Evolutionary conservation across 92 coral and sea anemone species (phyloP).

Genomic region (Palythoa heliodiscus): DNA sequence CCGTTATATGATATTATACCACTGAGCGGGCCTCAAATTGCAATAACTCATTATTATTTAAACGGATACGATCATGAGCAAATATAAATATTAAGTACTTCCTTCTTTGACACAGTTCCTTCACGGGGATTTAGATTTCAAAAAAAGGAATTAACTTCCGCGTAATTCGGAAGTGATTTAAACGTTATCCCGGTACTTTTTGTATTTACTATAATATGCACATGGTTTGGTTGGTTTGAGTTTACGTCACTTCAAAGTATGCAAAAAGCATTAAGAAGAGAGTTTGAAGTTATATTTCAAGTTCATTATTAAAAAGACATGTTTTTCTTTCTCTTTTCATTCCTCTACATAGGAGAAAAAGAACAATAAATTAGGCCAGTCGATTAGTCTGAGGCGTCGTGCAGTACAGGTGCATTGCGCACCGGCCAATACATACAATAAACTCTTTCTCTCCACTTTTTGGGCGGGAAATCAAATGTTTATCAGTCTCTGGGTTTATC

Average conservation of each 20-base stretch:
- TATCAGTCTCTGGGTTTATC: neutral
- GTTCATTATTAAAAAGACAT: too few species aligned
- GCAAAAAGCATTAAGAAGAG: too few species aligned
- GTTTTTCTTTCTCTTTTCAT: too few species aligned
- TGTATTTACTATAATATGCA: neutral
- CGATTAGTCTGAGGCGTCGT: too few species aligned
- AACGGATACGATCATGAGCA: too few species aligned
- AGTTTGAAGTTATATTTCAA: too few species aligned
- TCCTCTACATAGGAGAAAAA: too few species aligned
- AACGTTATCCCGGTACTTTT: neutral
- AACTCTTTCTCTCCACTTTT: too few species aligned
- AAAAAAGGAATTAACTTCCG: neutral
- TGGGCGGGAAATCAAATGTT: neutral
- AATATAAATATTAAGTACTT: neutral
- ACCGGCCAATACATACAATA: too few species aligned
- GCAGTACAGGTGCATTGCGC: too few species aligned
- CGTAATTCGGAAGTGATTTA: neutral
- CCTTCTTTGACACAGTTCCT: slow-evolving; percentile 29
- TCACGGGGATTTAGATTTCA: neutral
- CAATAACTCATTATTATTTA: neutral
- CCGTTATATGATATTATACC: neutral
- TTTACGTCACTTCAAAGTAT: neutral
- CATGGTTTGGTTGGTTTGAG: neutral
- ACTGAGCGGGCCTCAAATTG: neutral
- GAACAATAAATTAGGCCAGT: too few species aligned